Percentiles rank a stretch among this genome's conserved stretches.
Evolutionary conservation across 2,797 vertebrate species (phyloP).

Genomic region (Myiotriccus ornatus): DNA sequence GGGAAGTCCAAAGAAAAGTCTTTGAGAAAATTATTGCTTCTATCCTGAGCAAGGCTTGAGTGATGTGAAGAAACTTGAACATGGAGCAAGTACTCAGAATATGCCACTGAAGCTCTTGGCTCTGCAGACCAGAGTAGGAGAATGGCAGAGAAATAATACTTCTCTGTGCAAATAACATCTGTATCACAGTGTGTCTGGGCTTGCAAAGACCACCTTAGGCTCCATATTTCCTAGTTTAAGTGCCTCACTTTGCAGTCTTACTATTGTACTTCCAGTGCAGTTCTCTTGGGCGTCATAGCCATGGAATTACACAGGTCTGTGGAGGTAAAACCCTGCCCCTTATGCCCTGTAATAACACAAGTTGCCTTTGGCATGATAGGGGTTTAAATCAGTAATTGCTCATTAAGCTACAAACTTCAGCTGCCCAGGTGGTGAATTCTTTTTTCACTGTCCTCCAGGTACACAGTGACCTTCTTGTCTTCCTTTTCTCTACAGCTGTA

Average conservation of each 20-base stretch:
- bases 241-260: slow-evolving; percentile 11
- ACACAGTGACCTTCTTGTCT: background rate
- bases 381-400: background rate
- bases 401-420: slow-evolving; percentile 2
- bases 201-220: background rate
- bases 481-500: background rate
- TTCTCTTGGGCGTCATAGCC: background rate
- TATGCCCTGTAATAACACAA: background rate
- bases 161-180: background rate
- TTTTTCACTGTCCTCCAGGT: background rate
- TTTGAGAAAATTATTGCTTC: slow-evolving; percentile 20
- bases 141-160: background rate
- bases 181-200: background rate
- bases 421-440: background rate
- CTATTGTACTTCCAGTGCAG: background rate
- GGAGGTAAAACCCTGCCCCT: background rate
- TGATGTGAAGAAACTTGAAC: background rate
- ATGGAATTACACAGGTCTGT: background rate
- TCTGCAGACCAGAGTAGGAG: background rate
- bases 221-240: slow-evolving; percentile 13
- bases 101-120: background rate
- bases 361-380: background rate
- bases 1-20: slow-evolving; percentile 30
- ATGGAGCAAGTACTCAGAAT: background rate
- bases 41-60: background rate